Percentiles rank a stretch among this genome's conserved stretches.
phyloP scores from a whole-genome alignment of 2,888 invertebrate genomes.

The Cactoblastis cactorum region DNA sequence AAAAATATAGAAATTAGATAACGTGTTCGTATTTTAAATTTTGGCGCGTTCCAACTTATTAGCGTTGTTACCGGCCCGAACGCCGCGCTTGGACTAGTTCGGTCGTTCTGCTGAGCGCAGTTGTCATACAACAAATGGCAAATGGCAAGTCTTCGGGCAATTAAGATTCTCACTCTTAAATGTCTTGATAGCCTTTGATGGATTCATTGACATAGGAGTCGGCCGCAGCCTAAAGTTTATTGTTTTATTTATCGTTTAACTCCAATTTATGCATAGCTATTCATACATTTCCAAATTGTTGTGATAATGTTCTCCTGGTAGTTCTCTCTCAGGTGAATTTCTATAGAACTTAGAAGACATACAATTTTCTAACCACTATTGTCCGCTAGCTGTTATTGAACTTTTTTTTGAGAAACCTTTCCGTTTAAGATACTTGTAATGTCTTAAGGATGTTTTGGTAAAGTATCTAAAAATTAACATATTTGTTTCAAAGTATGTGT shows the following conservation, averaged over 20 bases:
- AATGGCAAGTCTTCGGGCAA: slow-evolving; percentile 19
- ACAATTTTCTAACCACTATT: no score
- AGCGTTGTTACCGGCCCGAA: slow-evolving; percentile 29
- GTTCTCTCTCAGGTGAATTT: no score
- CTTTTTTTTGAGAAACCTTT: no score
- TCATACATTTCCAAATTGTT: no score
- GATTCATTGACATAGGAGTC: slow-evolving; percentile 51
- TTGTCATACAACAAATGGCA: slow-evolving; percentile 22
- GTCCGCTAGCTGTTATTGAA: no score
- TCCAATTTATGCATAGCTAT: background rate
- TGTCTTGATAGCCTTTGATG: slow-evolving; percentile 42
- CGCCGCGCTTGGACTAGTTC: slow-evolving; percentile 35
- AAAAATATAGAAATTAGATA: background rate
- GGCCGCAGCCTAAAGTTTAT: slow-evolving; percentile 21
- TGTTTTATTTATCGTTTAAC: background rate
- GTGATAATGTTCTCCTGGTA: no score
- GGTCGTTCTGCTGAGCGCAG: slow-evolving; percentile 17
- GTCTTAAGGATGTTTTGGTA: no score
- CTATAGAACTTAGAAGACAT: no score
- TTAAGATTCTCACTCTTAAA: slow-evolving; percentile 21
- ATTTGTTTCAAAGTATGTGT: no score
- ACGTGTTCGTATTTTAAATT: slow-evolving; percentile 16
- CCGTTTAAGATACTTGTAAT: no score
- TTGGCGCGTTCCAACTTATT: slow-evolving; percentile 20
- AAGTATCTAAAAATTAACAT: no score